A percentile compares a stretch with the other conserved stretches of the same genome.
phyloP scores from a whole-genome alignment of 2,113 vertebrate genomes.

The Diphyllodes magnificus region DNA sequence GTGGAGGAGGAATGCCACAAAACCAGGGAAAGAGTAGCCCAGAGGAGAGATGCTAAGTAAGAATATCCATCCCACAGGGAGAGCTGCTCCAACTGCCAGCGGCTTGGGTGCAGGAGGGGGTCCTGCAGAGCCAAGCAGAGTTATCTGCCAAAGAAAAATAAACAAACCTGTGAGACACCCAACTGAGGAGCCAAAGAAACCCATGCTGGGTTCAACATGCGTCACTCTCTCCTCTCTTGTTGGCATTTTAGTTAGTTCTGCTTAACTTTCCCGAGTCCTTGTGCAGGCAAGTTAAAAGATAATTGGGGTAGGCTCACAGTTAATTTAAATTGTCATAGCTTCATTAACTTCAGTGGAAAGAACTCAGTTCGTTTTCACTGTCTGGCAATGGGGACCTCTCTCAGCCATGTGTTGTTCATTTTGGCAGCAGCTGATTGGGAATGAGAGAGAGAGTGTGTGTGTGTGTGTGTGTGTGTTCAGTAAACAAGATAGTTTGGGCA shows the following conservation, averaged over 20 bases:
- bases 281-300: neutral
- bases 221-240: neutral
- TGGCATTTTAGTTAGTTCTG: neutral
- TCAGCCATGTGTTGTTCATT: neutral
- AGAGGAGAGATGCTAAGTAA: neutral
- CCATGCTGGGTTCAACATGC: neutral
- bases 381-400: neutral
- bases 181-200: neutral
- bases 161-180: neutral
- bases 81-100: neutral
- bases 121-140: neutral
- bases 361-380: neutral
- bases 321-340: conserved; percentile 36
- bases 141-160: neutral
- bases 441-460: neutral
- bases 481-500: neutral
- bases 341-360: conserved; percentile 34
- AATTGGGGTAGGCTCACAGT: conserved; percentile 4
- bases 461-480: neutral
- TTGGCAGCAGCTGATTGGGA: neutral
- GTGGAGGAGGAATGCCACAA: neutral
- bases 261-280: neutral
- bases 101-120: neutral
- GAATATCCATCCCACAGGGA: neutral
- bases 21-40: neutral